These are phyloP conservation scores for Takifugu bimaculatus DNA, from an alignment of 2,113 vertebrate genomes.

Conservation along the genomic window DNA sequence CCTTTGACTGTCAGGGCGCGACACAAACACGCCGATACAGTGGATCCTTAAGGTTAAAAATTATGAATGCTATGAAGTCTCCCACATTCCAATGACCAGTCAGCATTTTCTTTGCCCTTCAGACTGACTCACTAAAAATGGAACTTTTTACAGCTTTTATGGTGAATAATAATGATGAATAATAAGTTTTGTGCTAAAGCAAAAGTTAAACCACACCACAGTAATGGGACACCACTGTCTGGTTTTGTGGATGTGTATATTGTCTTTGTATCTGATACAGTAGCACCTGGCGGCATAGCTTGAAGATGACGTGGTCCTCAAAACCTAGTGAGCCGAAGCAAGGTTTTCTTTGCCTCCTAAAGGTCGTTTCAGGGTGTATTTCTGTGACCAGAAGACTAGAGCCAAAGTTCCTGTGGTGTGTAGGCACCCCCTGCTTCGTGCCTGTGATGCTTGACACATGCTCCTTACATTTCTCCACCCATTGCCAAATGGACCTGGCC, in stretches of 20 bases:
- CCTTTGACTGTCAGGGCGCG: slow-evolving; percentile 16
- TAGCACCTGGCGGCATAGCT: slow-evolving; percentile 35
- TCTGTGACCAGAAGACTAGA: neutral
- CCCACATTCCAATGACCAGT: slow-evolving; percentile 58
- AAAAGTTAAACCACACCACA: too few species aligned
- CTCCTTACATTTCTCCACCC: slow-evolving; percentile 64
- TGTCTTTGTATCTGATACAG: neutral
- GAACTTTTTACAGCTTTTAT: too few species aligned
- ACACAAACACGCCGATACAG: slow-evolving; percentile 45
- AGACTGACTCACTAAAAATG: neutral
- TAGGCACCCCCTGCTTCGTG: slow-evolving; percentile 28
- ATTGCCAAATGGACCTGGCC: slow-evolving; percentile 64
- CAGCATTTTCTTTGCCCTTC: slow-evolving; percentile 39
- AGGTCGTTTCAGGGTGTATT: neutral
- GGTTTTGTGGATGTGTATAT: slow-evolving; percentile 7
- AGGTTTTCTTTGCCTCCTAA: neutral
- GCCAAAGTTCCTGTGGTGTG: slow-evolving; percentile 4
- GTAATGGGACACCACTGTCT: neutral
- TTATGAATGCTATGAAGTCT: slow-evolving; percentile 48
- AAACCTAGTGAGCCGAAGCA: slow-evolving; percentile 3
- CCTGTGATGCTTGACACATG: slow-evolving; percentile 58
- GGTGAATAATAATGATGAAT: too few species aligned
- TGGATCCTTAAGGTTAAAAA: slow-evolving; percentile 54
- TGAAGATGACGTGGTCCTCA: slow-evolving; percentile 43
- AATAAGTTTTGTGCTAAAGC: too few species aligned